Base-by-base conservation (phyloP, 2,888 invertebrate genomes). In the Eumerus sabulonum region DNA sequence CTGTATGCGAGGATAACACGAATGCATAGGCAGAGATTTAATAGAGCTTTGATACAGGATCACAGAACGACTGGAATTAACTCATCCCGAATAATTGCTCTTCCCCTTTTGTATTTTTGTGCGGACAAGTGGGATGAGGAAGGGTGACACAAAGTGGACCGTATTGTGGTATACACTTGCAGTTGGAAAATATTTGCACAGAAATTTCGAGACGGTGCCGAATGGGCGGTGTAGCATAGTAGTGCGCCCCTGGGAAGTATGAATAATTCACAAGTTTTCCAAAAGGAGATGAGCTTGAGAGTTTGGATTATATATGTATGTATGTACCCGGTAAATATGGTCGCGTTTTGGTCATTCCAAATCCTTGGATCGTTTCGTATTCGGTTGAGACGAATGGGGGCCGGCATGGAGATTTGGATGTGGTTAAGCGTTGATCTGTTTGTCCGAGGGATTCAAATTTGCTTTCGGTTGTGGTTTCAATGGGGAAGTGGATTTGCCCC, bases 261-360 rank as follows among this genome's bases (percentile, higher is more conserved):
- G 57, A 57, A 57, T 57, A 45, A 57, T 57, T 57, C 57, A 57
- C 13, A n/a, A 44, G 27, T 27, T 44, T 44, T 14, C 44, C 14
- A 44, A 42, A 4, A 45, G 9, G 5, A 14, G 7, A 4, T 9
- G 45, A 38, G 38, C 38, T 11, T 53, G n/a, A n/a, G n/a, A n/a
- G 36, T 12, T 38, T n/a, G 9, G 38, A 38, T 53, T 53, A 38
- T 53, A 40, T 18, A 13, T 54, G 40, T n/a, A 18, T 18, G 14
- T 27, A 27, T 27, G 27, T 27, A n/a, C n/a, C n/a, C n/a, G n/a
- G 27, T 27, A 27, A 7, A 27, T 27, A 18, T 13, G 40, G 1
- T 9, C 13, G 11, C 54, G 40, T 27, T 54, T 54, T 17, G 19
- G 13, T n/a, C 27, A 27, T 27, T 4, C 7, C 27, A 7, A 27